These are phyloP conservation scores for Rhamphomyia laevipes DNA, from an alignment of 2,888 invertebrate genomes.

Conservation along the genomic window DNA sequence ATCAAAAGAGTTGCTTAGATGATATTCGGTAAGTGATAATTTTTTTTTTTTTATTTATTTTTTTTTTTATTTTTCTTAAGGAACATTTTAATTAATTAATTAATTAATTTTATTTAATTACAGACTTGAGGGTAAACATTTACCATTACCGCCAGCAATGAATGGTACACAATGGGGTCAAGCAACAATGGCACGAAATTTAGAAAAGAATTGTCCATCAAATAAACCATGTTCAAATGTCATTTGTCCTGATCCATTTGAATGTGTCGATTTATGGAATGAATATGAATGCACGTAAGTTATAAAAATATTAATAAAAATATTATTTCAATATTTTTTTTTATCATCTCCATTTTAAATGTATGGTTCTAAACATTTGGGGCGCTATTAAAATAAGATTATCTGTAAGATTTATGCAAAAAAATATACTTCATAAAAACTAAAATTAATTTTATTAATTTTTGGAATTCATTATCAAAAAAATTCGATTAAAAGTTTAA, in stretches of 20 bases:
- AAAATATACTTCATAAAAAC: no score
- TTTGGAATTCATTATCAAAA: no score
- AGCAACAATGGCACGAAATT: conserved; percentile 84
- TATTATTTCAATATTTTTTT: not conserved
- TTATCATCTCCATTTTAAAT: not conserved
- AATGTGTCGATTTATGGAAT: conserved; percentile 95
- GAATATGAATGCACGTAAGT: conserved; percentile 98
- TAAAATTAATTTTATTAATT: no score
- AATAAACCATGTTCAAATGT: conserved; percentile 92
- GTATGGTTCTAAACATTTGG: no score
- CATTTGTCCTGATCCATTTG: conserved; percentile 85
- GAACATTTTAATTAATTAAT: not conserved
- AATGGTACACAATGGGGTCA: conserved; percentile 94
- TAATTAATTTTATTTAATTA: not conserved
- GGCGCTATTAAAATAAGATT: no score
- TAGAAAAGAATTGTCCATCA: conserved; percentile 86
- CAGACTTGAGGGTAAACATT: conserved; percentile 84
- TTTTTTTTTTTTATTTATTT: not conserved
- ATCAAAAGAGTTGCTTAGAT: conserved; percentile 73
- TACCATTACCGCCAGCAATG: conserved; percentile 89
- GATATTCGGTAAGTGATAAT: conserved; percentile 39
- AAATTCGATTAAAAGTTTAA: no score
- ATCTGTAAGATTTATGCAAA: no score
- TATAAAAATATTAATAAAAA: conserved; percentile 11
- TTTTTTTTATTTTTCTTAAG: no score